These are phyloP conservation scores for Apteryx mantelli DNA, from an alignment of 2,113 vertebrate species.

Conservation along the genomic window DNA sequence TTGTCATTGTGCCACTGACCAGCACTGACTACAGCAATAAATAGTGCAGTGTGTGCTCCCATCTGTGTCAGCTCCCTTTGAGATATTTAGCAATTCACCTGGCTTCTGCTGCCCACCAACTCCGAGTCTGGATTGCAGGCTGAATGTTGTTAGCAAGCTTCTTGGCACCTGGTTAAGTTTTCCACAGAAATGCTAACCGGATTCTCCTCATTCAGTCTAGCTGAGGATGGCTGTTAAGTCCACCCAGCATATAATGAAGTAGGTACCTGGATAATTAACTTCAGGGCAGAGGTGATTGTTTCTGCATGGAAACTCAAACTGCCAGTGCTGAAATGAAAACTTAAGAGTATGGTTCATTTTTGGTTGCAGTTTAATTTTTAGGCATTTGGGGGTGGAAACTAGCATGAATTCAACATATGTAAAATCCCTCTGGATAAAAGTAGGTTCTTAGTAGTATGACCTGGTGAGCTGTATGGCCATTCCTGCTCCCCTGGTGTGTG, in stretches of 20 bases:
- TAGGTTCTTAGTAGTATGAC: background rate
- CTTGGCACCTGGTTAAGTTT: background rate
- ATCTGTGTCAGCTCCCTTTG: background rate
- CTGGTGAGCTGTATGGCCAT: background rate
- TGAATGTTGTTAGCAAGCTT: fast-evolving
- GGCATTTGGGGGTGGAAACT: background rate
- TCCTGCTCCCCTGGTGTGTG: fast-evolving
- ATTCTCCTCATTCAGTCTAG: background rate
- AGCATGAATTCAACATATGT: background rate
- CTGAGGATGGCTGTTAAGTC: background rate
- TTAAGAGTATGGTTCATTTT: background rate
- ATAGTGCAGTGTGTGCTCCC: background rate
- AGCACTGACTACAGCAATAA: fast-evolving
- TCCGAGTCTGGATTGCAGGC: fast-evolving
- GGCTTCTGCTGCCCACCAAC: background rate
- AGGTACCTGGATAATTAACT: background rate
- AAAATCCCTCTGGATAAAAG: background rate
- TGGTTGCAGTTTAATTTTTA: background rate
- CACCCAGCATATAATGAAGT: background rate
- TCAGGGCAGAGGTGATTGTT: background rate
- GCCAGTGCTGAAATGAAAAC: background rate
- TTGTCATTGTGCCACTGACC: constrained; percentile 15
- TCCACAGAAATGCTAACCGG: background rate
- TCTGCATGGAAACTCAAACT: background rate
- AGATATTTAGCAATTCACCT: background rate